These are phyloP conservation scores for Heliconius erato DNA, from an alignment of 2,888 invertebrate genomes.

Conservation along the genomic window DNA sequence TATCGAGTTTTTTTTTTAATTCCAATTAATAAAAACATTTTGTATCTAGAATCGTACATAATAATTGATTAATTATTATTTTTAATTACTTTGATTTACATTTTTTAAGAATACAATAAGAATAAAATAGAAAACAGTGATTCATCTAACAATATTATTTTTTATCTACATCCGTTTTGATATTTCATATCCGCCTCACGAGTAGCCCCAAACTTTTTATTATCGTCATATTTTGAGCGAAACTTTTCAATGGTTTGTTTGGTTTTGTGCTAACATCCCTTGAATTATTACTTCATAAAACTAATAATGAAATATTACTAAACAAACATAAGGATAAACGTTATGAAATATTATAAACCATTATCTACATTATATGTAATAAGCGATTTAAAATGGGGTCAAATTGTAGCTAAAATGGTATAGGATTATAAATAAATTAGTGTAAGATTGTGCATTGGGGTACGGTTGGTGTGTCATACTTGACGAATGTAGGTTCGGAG, in stretches of 20 bases:
- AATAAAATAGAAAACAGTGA: not conserved
- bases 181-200: constrained; percentile 43
- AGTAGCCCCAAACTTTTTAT: constrained; percentile 59
- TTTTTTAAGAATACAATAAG: not conserved
- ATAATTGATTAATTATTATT: not conserved
- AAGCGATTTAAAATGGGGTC: constrained; percentile 9
- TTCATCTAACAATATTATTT: not conserved
- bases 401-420: constrained; percentile 35
- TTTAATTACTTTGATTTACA: not conserved
- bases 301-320: constrained; percentile 79
- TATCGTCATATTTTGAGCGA: constrained; percentile 69
- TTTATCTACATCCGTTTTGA: not conserved
- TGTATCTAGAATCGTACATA: too few species aligned
- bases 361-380: constrained; percentile 25
- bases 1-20: too few species aligned
- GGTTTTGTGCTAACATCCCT: constrained; percentile 71
- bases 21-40: too few species aligned
- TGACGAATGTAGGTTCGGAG: not conserved
- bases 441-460: not conserved
- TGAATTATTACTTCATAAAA: constrained; percentile 78
- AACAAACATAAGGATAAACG: constrained; percentile 60
- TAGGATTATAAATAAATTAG: constrained; percentile 30
- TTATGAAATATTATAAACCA: constrained; percentile 40
- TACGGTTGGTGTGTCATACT: not conserved
- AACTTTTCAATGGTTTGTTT: constrained; percentile 73